Percentiles rank a stretch among this genome's conserved stretches.
These are phyloP conservation scores for Axinella damicornis DNA, from an alignment of 37 sponge, comb jelly and placozoan genomes.

Conservation along the genomic window DNA sequence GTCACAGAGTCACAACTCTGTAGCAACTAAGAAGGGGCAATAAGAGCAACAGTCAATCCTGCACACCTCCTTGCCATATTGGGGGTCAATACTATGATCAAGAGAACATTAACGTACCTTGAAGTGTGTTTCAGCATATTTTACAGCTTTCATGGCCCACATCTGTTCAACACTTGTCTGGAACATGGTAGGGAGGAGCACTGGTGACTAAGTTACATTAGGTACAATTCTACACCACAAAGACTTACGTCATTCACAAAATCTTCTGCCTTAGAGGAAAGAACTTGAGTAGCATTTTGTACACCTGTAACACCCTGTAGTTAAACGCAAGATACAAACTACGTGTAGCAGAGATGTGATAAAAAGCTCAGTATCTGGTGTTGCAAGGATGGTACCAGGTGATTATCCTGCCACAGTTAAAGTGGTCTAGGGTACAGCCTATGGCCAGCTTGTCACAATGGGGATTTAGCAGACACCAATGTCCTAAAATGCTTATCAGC, in stretches of 20 bases:
- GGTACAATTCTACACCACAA: not conserved
- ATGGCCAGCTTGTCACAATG: too few species aligned
- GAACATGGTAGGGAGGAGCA: not conserved
- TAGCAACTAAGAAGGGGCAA: too few species aligned
- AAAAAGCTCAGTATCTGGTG: too few species aligned
- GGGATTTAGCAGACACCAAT: too few species aligned
- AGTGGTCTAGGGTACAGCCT: too few species aligned
- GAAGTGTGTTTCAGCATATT: slow-evolving; percentile 90
- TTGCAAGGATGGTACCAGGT: too few species aligned
- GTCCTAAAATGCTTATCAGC: too few species aligned
- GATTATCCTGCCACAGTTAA: too few species aligned
- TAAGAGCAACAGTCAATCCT: too few species aligned
- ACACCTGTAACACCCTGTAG: slow-evolving; percentile 36
- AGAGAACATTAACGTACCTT: slow-evolving; percentile 44
- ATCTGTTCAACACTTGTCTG: slow-evolving; percentile 65
- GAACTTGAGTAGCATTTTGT: not conserved
- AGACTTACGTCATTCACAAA: slow-evolving; percentile 61
- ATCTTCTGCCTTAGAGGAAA: slow-evolving; percentile 58
- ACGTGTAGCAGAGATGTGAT: too few species aligned
- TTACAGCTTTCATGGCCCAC: slow-evolving; percentile 85
- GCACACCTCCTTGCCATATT: too few species aligned
- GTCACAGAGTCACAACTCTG: slow-evolving; percentile 10
- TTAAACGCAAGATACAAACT: not conserved
- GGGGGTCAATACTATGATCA: too few species aligned
- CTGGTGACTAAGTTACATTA: not conserved